Base-by-base conservation (phyloP, 2,113 vertebrate genomes). In the Grammomys surdaster region DNA sequence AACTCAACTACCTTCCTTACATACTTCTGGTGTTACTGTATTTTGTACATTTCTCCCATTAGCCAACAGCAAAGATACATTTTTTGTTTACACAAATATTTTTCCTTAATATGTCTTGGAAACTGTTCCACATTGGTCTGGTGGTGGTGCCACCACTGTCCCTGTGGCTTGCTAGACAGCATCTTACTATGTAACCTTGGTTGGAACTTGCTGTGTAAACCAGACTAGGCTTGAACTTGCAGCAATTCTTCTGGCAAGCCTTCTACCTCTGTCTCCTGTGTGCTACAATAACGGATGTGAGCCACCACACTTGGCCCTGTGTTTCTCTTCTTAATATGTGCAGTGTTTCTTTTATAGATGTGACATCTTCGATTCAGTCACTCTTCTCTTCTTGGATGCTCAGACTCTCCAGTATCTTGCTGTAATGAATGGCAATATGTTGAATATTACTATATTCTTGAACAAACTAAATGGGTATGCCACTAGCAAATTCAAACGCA, bases 101-200 rank as follows among this genome's bases (percentile, higher is more conserved):
- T 63, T 82, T 31, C 54, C 20, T 89, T 76, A 67, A 22, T 89
- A 19, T n/a, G 28, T 92, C 60, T 93, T 96, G 63, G 72, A 63
- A 88, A 85, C 48, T 33, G 19, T 75, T 82, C 3, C 48, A 89
- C 31, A 51, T 24, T 84, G 60, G 48, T 63, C 17, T 28, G 17
- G 56, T 58, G 1, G 5, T 70, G 31, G 2, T 36, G 43, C 48
- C 43, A 86, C 40, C 10, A 17, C 14, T 33, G 60, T 26, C 36
- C 11, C 43, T 46, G 46, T 69, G 28, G 28, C 14, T 26, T 58
- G 28, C 46, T 10, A 67, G 43, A 69, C 84, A 69, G 0, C 17
- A 4, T 67, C 63, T 87, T 31, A 54, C 65, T 26, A 14, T 70
- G 46, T 72, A 51, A 20, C 46, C 33, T 22, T 72, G 48, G 22